phyloP scores from a whole-genome alignment of 2,113 vertebrate genomes.

The Spizaetus ornatus region DNA sequence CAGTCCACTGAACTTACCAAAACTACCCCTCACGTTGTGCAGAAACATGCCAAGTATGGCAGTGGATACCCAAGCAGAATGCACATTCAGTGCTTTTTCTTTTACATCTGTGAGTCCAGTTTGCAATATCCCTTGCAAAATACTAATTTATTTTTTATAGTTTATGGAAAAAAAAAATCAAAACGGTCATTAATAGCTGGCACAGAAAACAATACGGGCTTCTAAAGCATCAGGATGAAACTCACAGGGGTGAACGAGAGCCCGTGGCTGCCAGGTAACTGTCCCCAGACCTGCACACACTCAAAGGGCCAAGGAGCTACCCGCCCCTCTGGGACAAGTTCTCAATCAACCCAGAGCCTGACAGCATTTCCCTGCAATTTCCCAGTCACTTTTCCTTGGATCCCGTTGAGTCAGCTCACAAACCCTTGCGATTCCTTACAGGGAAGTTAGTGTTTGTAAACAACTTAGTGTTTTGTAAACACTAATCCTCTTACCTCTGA shows the following conservation, averaged over 20 bases:
- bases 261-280: not conserved
- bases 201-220: not conserved
- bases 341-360: not conserved
- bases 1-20: not conserved
- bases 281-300: not conserved
- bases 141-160: not conserved
- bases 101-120: not conserved
- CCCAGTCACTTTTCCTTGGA: not conserved
- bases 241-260: not conserved
- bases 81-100: not conserved
- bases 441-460: not conserved
- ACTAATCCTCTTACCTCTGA: no score
- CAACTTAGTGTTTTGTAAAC: not conserved
- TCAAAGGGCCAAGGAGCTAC: not conserved
- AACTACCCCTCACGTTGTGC: not conserved
- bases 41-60: not conserved
- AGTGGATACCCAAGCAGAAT: not conserved
- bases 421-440: not conserved
- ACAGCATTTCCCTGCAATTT: not conserved
- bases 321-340: not conserved
- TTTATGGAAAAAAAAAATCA: not conserved
- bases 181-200: not conserved
- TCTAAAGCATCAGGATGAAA: not conserved
- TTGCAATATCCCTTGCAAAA: not conserved
- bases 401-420: not conserved